A percentile compares a stretch with the other conserved stretches of the same genome.
phyloP scores from a whole-genome alignment of 2,888 invertebrate genomes.

The Pteria penguin region DNA sequence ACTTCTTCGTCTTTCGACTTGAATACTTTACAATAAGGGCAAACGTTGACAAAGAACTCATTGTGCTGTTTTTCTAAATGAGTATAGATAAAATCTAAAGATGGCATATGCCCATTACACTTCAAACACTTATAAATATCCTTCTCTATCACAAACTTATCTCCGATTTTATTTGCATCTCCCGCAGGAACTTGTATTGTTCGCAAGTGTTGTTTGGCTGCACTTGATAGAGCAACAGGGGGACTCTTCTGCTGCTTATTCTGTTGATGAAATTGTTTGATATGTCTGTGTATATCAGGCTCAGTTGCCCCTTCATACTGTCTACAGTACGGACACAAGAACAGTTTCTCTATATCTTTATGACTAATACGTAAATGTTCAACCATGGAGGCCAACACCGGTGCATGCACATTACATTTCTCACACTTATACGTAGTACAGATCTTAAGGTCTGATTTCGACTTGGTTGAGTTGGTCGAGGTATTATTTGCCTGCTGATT shows the following conservation, averaged over 20 bases:
- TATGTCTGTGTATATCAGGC: conserved; percentile 65
- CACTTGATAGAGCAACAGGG: conserved; percentile 70
- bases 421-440: conserved; percentile 69
- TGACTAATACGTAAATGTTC: conserved; percentile 68
- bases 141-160: conserved; percentile 62
- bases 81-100: conserved; percentile 64
- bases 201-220: conserved; percentile 64
- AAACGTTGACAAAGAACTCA: conserved; percentile 67
- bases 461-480: background rate
- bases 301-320: conserved; percentile 66
- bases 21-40: conserved; percentile 65
- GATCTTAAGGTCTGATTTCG: conserved; percentile 32
- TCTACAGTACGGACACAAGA: conserved; percentile 71
- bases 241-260: conserved; percentile 60
- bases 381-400: conserved; percentile 69
- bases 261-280: conserved; percentile 66
- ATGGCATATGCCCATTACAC: conserved; percentile 67
- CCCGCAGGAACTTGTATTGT: conserved; percentile 62
- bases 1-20: conserved; percentile 61
- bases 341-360: conserved; percentile 63
- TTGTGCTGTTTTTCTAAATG: conserved; percentile 67
- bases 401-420: conserved; percentile 72
- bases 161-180: conserved; percentile 57
- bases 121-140: conserved; percentile 73
- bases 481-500: background rate